Evolutionary conservation across 2,797 vertebrate genomes (phyloP), one percentile per base, ranked within the genome.

Genomic region (Ptychadena robeensis): DNA sequence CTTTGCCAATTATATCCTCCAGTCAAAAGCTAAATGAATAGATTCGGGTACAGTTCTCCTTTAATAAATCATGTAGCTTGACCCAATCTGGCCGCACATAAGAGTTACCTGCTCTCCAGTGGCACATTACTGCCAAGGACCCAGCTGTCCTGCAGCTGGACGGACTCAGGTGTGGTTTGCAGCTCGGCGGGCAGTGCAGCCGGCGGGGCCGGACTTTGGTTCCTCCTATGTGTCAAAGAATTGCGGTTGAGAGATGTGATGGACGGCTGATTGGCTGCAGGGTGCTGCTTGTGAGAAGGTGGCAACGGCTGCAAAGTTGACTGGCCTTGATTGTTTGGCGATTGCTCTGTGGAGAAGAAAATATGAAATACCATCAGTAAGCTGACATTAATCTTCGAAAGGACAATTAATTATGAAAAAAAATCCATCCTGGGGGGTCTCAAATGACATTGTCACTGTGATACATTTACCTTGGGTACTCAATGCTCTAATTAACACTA

Each of bases 91-190:
- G 0, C 32, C 38, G 9, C 1, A 34, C 31, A 78, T 28, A 68
- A 35, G 65, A 73, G 66, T 93, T 93, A 98, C 97, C 98, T 98
- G 97, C 96, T 99, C 94, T 99, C 97, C 96, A 99, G 95, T 93
- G 96, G 97, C 75, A 98, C 96, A 95, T 98, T 98, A 95, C 97
- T 97, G 93, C 97, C 97, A 95, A 99, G 95, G 92, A 99, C 97
- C 97, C 97, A 99, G 97, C 97, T 99, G 96, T 98, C 97, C 95
- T 99, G 98, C 96, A 99, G 97, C 96, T 99, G 98, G 95, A 98
- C 97, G 87, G 97, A 99, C 96, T 99, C 97, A 83, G 97, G 96
- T 91, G 98, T 97, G 91, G 96, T 97, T 95, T 98, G 98, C 95
- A 99, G 95, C 93, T 99, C 97, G 92, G 96, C 95, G 93, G 96